Evolutionary conservation across 2,113 vertebrate species (phyloP), one percentile per base, ranked within the genome.

Genomic region (Festucalex cinctus): DNA sequence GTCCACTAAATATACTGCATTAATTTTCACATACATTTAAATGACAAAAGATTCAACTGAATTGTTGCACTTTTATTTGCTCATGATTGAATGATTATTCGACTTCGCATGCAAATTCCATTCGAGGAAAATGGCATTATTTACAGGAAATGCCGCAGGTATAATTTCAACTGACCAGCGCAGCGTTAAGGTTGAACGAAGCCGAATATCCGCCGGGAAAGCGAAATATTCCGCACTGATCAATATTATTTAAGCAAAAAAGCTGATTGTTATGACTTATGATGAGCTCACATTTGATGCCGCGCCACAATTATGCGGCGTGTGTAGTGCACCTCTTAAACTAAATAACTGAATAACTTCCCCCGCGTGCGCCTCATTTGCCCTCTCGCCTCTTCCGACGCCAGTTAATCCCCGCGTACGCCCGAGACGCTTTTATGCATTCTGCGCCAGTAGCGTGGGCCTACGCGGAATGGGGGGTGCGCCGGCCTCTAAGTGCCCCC

Each of bases 361-460:
- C 66, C 63, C 64, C 61, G 35, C 68, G 1, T 0, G 43, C 49
- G 51, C 74, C 78, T 78, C 72, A 35, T 83, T 81, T 82, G 59
- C 48, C 71, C 64, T 49, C 64, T 35, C 61, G 22, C 63, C 61
- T 73, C 79, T 65, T 70, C 46, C 59, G 64, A 44, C 8, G 3
- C 56, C 13, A 76, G 63, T 65, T 87, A 85, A 87, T 86, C 81
- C 88, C 20, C 63, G 68, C 72, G 81, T 68, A 69, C 77, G 66
- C 79, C 71, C 67, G 75, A 84, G 74, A 83, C 73, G 63, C 74
- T 68, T 83, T 84, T 77, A 83, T 88, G 84, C 83, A 90, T 86
- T 88, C 87, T 88, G 82, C 80, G 86, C 88, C 85, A 88, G 87
- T 76, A 78, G 53, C 65, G 43, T 69, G 17, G 78, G 59, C 74